Percentiles rank a stretch among this genome's conserved stretches.
Conservation (phyloP, 2,888 invertebrate species). For the Caprella mutica region DNA sequence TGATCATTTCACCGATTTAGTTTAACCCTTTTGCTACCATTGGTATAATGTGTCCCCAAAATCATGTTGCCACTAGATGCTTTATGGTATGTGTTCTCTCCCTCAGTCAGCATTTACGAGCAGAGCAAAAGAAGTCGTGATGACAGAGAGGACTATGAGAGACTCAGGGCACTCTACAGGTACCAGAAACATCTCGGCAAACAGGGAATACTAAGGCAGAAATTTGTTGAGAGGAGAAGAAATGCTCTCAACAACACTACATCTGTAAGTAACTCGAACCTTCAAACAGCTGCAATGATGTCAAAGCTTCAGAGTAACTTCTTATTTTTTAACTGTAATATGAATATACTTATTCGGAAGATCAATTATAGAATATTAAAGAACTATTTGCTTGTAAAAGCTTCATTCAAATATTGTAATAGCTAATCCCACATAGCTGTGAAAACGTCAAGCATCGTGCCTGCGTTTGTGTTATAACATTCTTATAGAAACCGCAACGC, state of each 20-base stretch:
- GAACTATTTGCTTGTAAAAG: too few relatives aligned
- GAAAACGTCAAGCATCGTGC: too few relatives aligned
- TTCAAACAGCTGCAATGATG: too few relatives aligned
- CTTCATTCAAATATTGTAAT: too few relatives aligned
- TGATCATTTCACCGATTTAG: background rate
- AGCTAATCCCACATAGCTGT: too few relatives aligned
- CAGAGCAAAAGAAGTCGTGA: conserved; percentile 56
- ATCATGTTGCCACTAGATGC: background rate
- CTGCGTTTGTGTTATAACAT: too few relatives aligned
- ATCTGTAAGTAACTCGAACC: too few relatives aligned
- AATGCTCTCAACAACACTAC: background rate
- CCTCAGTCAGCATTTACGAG: conserved; percentile 48
- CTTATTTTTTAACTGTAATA: too few relatives aligned
- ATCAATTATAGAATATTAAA: too few relatives aligned
- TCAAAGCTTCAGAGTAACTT: too few relatives aligned
- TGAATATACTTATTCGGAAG: too few relatives aligned
- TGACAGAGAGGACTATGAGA: conserved; percentile 63
- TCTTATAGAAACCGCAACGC: too few relatives aligned
- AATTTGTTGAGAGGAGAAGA: conserved; percentile 52
- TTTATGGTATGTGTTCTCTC: background rate
- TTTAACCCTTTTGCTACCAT: background rate
- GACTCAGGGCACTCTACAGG: conserved; percentile 64
- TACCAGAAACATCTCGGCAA: conserved; percentile 66
- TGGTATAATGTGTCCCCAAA: background rate
- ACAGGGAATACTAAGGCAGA: conserved; percentile 68